These are phyloP conservation scores for Amphiduros pacificus DNA, from an alignment of 2,888 invertebrate genomes.

Conservation along the genomic window DNA sequence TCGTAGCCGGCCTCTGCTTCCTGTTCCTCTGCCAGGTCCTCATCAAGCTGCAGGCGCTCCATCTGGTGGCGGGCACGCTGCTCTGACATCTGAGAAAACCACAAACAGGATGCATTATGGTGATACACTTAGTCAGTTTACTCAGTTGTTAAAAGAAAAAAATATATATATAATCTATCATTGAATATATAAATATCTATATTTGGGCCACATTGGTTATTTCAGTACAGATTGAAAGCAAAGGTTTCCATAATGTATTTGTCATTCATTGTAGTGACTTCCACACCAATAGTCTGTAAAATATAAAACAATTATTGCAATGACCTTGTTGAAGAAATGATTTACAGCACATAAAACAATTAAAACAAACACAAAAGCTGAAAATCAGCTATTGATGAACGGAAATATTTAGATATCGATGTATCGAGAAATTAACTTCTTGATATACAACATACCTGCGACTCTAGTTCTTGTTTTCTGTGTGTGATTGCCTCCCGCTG, in stretches of 20 bases:
- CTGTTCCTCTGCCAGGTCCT: constrained; percentile 40
- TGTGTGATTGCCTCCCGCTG: constrained; percentile 38
- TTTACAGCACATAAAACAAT: no score
- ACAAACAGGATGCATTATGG: neutral
- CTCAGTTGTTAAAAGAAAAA: neutral
- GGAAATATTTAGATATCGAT: no score
- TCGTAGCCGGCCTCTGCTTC: constrained; percentile 47
- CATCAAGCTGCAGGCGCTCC: constrained; percentile 31
- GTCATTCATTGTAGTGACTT: neutral
- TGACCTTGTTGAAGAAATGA: no score
- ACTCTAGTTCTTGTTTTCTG: constrained; percentile 42
- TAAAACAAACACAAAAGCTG: no score
- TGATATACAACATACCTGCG: constrained; percentile 40
- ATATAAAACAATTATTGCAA: no score
- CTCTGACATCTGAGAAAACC: constrained; percentile 36
- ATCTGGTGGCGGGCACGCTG: constrained; percentile 33
- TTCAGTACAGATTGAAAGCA: neutral
- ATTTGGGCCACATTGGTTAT: neutral
- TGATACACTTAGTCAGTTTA: neutral
- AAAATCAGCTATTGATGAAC: no score
- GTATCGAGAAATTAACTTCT: neutral
- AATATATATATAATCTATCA: neutral
- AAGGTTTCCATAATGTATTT: neutral
- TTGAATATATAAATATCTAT: neutral
- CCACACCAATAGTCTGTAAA: neutral